Evolutionary conservation across 2,113 vertebrate genomes (phyloP).

Genomic region (Spea multiplicata): DNA sequence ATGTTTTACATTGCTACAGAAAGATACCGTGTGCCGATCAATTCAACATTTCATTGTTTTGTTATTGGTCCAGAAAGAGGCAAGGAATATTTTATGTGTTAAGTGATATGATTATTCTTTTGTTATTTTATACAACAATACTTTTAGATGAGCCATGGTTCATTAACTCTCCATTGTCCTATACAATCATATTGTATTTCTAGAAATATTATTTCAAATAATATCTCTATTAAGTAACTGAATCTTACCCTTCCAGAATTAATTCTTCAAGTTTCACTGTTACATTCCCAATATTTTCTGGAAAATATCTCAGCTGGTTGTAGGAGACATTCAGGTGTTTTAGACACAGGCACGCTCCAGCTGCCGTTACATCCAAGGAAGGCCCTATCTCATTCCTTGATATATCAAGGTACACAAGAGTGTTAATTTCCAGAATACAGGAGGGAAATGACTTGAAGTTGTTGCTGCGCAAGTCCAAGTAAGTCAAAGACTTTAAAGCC

Average conservation of each 20-base stretch:
- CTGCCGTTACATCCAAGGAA: conserved; percentile 65
- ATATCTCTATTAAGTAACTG: too few relatives aligned
- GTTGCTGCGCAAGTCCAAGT: conserved; percentile 90
- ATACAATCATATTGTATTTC: too few relatives aligned
- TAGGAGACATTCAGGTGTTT: conserved; percentile 86
- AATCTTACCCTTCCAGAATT: conserved; percentile 80
- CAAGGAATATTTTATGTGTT: too few relatives aligned
- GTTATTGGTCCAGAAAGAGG: too few relatives aligned
- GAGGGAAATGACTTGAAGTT: conserved; percentile 73
- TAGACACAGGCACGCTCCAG: conserved; percentile 69
- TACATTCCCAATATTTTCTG: conserved; percentile 65
- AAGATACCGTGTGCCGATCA: too few relatives aligned
- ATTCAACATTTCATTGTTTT: too few relatives aligned
- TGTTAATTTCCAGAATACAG: conserved; percentile 77
- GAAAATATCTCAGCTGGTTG: conserved; percentile 76
- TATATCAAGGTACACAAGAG: conserved; percentile 76
- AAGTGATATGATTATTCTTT: too few relatives aligned
- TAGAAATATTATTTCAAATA: too few relatives aligned
- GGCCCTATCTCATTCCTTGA: conserved; percentile 87
- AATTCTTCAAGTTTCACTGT: conserved; percentile 79
- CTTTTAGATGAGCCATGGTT: too few relatives aligned
- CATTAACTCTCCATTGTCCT: too few relatives aligned
- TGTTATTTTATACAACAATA: too few relatives aligned
- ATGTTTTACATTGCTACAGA: too few relatives aligned
- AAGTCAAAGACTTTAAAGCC: conserved; percentile 80